Evolutionary conservation across 2,888 invertebrate species (phyloP), one percentile per base, ranked within the genome.

Genomic region (Chydorus sphaericus): DNA sequence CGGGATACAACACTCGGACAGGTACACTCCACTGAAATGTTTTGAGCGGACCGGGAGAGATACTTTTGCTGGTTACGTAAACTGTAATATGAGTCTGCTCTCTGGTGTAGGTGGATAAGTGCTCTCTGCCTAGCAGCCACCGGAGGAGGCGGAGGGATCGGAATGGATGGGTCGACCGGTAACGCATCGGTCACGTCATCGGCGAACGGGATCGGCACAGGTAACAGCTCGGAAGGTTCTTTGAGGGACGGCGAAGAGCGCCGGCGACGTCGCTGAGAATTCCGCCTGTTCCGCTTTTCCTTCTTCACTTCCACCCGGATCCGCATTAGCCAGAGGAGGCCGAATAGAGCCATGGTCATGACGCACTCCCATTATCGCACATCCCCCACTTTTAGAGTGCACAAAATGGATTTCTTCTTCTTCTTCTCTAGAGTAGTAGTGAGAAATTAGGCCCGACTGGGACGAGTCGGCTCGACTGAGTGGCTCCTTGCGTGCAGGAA

Each of bases 301-400:
- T 44, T 44, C 69, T 83, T 82, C 71, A 84, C 79, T 69, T 84
- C 83, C 64, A 83, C 81, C 70, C 84, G 82, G 71, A 85, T 81
- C 66, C 84, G 82, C 70, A 85, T 72, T 71, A 85, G 77, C 85
- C 85, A 85, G 73, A 84, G 84, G 79, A 85, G 82, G 73, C 85
- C 85, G 77, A 85, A 85, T 67, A 85, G 80, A 77, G 85, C 85
- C 85, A 85, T 85, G 76, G 62, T 62, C 54, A 54, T 31, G 26
- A 20, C 31, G n/a, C n/a, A n/a, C n/a, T n/a, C n/a, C n/a, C n/a
- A n/a, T n/a, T n/a, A n/a, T n/a, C n/a, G n/a, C n/a, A n/a, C n/a
- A n/a, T n/a, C n/a, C n/a, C n/a, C n/a, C n/a, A n/a, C n/a, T n/a
- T n/a, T n/a, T n/a, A n/a, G n/a, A n/a, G n/a, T n/a, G n/a, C n/a